Evolutionary conservation across 2,113 vertebrate species (phyloP).

Genomic region (Hydropotes inermis): DNA sequence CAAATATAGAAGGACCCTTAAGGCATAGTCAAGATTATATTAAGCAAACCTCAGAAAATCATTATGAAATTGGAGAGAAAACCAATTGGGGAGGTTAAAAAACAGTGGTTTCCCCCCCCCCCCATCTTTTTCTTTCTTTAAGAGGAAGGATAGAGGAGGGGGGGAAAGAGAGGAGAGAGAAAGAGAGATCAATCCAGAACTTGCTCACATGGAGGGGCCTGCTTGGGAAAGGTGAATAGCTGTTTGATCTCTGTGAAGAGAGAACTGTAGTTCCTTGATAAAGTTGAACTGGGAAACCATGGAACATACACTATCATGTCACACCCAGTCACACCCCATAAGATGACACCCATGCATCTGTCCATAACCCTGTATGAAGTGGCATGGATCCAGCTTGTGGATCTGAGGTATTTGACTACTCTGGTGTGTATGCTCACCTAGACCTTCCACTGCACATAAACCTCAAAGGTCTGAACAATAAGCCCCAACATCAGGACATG

Average conservation of each 20-base stretch:
- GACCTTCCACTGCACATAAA: accelerated
- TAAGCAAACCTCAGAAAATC: not conserved
- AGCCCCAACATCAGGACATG: accelerated
- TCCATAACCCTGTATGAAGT: too few species aligned
- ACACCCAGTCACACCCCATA: not conserved
- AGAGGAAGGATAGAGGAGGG: not conserved
- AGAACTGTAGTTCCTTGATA: not conserved
- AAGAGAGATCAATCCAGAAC: not conserved
- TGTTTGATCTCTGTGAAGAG: not conserved
- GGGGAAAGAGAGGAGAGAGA: too few species aligned
- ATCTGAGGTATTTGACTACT: not conserved
- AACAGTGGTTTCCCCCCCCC: not conserved
- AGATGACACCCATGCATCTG: not conserved
- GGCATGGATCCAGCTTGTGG: accelerated
- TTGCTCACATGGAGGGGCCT: not conserved
- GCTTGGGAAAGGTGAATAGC: not conserved
- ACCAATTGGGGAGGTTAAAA: not conserved
- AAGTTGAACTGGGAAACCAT: not conserved
- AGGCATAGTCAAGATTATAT: not conserved
- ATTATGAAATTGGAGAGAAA: slow-evolving; percentile 2
- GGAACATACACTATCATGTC: accelerated
- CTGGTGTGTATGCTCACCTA: accelerated
- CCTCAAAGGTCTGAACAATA: not conserved
- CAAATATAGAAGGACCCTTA: not conserved
- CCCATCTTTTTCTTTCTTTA: not conserved